A percentile compares a stretch with the other conserved stretches of the same genome.
Evolutionary conservation across 2,113 vertebrate species (phyloP).

Genomic region (Uropsilus gracilis): DNA sequence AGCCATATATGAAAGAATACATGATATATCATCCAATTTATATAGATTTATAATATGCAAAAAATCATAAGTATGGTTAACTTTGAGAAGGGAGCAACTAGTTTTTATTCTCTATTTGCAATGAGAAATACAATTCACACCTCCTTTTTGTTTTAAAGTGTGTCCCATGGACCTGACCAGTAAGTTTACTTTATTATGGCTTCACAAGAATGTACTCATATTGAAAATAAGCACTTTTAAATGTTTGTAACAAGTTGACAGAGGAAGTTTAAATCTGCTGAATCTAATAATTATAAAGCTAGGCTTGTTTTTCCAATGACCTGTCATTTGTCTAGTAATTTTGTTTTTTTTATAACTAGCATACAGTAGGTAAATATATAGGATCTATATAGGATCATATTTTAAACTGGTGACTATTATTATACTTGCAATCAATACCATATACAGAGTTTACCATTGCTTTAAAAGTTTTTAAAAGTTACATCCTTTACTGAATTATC

Average conservation of each 20-base stretch:
- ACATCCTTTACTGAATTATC: slow-evolving; percentile 51
- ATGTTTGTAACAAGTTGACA: slow-evolving; percentile 29
- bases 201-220: not conserved
- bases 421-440: slow-evolving; percentile 33
- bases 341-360: not conserved
- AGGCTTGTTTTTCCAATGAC: slow-evolving; percentile 30
- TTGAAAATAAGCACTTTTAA: slow-evolving; percentile 32
- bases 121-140: slow-evolving; percentile 36
- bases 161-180: not conserved
- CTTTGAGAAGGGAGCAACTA: not conserved
- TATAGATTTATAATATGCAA: slow-evolving; percentile 21
- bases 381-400: not conserved
- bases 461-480: slow-evolving; percentile 10
- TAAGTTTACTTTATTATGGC: slow-evolving; percentile 3
- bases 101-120: slow-evolving; percentile 48
- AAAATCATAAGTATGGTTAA: slow-evolving; percentile 36
- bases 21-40: slow-evolving; percentile 31
- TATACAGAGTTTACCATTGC: slow-evolving; percentile 33
- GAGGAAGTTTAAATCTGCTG: not conserved
- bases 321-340: slow-evolving; percentile 20
- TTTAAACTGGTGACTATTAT: slow-evolving; percentile 40
- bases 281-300: slow-evolving; percentile 12
- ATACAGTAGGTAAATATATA: slow-evolving; percentile 8
- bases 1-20: not conserved
- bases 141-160: slow-evolving; percentile 46